Evolutionary conservation across 1,140 invertebrate species (phyloP).

Genomic region (Agraylea sexmaculata): DNA sequence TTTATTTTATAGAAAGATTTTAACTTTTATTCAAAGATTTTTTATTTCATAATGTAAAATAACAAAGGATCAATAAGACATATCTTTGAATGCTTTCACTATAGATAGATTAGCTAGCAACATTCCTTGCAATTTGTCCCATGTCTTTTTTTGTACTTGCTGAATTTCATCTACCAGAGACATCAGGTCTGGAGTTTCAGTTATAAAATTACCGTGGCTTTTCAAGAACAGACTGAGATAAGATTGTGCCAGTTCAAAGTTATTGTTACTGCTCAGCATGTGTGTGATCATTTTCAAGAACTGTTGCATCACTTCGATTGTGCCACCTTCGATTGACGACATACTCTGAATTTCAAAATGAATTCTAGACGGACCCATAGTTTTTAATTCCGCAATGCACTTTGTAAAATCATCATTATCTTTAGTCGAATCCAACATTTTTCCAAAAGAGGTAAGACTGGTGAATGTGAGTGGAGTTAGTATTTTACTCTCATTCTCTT

Average conservation of each 20-base stretch:
- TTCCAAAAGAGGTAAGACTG: slow-evolving; percentile 56
- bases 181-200: slow-evolving; percentile 43
- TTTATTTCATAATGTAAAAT: neutral
- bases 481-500: slow-evolving; percentile 38
- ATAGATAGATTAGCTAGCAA: slow-evolving; percentile 70
- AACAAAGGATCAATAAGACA: slow-evolving; percentile 37
- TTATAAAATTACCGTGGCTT: slow-evolving; percentile 57
- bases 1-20: neutral
- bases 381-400: slow-evolving; percentile 65
- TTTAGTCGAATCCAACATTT: slow-evolving; percentile 39
- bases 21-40: neutral
- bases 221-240: slow-evolving; percentile 90
- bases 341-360: slow-evolving; percentile 84
- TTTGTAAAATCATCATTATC: slow-evolving; percentile 37
- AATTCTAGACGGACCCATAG: slow-evolving; percentile 70
- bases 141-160: slow-evolving; percentile 45
- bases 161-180: slow-evolving; percentile 47
- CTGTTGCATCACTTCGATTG: slow-evolving; percentile 53
- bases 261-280: slow-evolving; percentile 60
- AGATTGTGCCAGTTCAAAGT: slow-evolving; percentile 88
- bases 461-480: slow-evolving; percentile 43
- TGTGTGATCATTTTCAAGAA: slow-evolving; percentile 69
- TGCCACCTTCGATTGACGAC: slow-evolving; percentile 56
- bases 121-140: slow-evolving; percentile 56
- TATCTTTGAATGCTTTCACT: slow-evolving; percentile 58